Base-by-base conservation (phyloP, 2,113 vertebrate genomes). In the Paralichthys olivaceus region DNA sequence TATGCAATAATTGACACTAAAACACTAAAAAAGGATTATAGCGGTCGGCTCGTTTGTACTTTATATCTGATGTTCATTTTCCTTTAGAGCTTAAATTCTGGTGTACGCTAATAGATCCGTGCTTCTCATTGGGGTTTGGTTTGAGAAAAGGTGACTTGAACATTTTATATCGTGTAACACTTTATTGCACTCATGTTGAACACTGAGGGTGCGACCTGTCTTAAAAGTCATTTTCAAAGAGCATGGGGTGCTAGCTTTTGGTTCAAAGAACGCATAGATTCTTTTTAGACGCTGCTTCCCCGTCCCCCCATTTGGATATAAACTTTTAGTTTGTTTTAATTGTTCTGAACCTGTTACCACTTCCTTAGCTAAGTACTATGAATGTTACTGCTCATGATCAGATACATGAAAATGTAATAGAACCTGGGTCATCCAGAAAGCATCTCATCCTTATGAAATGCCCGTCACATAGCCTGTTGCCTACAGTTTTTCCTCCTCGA, bases 1-100 rank as follows among this genome's bases (percentile, higher is more conserved):
- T 94, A 94, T 94, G 93, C 93, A 94, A 92, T 85, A 75, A 89
- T 81, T 84, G 81, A 87, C 76, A 86, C 73, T 78, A 80, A 19
- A 53, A 22, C 20, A n/a, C 49, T 53, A 53, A 53, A 53, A 85
- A 83, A 75, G 28, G 64, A 60, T 75, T 75, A 60, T 77, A 62
- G 56, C 22, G 15, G 72, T 62, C 45, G 34, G 62, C 53, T 74
- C 73, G 22, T 78, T 81, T 17, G 15, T 81, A 61, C 69, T 80
- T 69, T 86, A 80, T 84, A 81, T 72, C 47, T 29, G 7, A 60
- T 75, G 40, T 53, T 60, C 9, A 29, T 53, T 60, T 82, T 67
- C 20, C 28, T 79, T 79, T 73, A 63, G n/a, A 72, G 65, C 58
- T 69, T 79, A 53, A 79, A 70, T 77, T 81, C 32, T 66, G 54